These are phyloP conservation scores for Leptonema lineaticorne DNA, from an alignment of 1,140 invertebrate genomes.

Conservation along the genomic window DNA sequence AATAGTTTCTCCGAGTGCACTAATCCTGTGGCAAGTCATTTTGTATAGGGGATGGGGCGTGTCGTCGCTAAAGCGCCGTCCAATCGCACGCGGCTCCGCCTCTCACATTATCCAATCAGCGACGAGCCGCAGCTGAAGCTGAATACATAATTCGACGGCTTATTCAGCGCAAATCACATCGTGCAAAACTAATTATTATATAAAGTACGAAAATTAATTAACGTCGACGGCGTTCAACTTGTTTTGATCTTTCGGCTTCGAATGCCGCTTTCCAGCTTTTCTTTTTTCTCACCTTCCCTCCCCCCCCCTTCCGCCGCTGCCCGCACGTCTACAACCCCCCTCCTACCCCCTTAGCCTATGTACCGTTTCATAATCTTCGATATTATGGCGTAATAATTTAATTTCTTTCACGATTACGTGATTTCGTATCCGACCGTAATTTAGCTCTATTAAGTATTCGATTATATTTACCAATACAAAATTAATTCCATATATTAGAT, in stretches of 20 bases:
- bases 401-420: too few species aligned
- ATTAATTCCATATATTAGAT: too few species aligned
- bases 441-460: too few species aligned
- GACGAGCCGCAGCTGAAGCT: constrained; percentile 19
- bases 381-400: too few species aligned
- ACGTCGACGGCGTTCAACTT: background rate
- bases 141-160: background rate
- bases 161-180: constrained; percentile 9
- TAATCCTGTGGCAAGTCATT: constrained; percentile 26
- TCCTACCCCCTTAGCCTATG: background rate
- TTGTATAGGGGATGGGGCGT: constrained; percentile 13
- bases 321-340: background rate
- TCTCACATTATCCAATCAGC: constrained; percentile 30
- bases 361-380: background rate
- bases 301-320: background rate
- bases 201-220: constrained; percentile 3
- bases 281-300: background rate
- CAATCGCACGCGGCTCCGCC: constrained; percentile 21
- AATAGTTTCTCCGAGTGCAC: constrained; percentile 33
- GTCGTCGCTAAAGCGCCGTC: background rate
- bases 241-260: background rate
- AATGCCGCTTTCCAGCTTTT: background rate
- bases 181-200: constrained; percentile 4
- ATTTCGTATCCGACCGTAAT: too few species aligned
- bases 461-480: too few species aligned